A percentile compares a stretch with the other conserved stretches of the same genome.
Conservation (phyloP, 2,888 invertebrate genomes). For the Tricholauxania praeusta region DNA sequence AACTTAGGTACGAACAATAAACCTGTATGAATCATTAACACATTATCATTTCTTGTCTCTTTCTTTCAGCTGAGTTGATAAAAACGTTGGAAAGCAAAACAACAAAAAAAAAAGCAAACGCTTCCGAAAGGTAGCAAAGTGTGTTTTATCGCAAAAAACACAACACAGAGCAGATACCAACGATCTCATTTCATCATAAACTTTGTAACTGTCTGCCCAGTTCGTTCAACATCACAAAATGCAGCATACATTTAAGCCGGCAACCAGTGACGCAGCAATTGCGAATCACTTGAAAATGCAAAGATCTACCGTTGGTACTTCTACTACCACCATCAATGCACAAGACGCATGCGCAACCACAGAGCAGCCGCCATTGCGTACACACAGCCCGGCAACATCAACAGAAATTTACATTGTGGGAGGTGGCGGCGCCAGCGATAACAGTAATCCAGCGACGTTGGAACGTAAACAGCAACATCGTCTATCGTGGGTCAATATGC, state of each 20-base stretch:
- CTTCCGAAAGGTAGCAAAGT: conserved; percentile 42
- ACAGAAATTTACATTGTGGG: conserved; percentile 28
- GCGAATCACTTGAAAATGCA: conserved; percentile 55
- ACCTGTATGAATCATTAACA: too few relatives aligned
- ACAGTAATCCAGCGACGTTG: conserved; percentile 55
- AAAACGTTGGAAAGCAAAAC: background rate
- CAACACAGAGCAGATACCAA: background rate
- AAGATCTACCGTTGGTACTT: conserved; percentile 16
- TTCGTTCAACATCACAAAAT: conserved; percentile 27
- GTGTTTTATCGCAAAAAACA: conserved; percentile 45
- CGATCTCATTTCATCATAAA: conserved; percentile 11
- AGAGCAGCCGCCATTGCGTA: conserved; percentile 42
- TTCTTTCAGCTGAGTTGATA: conserved; percentile 31
- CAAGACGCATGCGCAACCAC: conserved; percentile 17
- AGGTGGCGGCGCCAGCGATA: conserved; percentile 29
- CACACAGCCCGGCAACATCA: conserved; percentile 12
- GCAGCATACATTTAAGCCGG: conserved; percentile 52
- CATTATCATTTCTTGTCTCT: too few relatives aligned
- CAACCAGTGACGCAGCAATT: conserved; percentile 57
- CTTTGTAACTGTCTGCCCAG: too few relatives aligned
- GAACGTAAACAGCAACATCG: conserved; percentile 62
- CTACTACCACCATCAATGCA: conserved; percentile 13
- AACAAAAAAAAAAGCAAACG: too few relatives aligned
- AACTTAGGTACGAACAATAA: too few relatives aligned
- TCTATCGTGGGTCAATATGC: conserved; percentile 62